Evolutionary conservation across 2,113 vertebrate genomes (phyloP), one percentile per base, ranked within the genome.

Genomic region (Microtus pennsylvanicus): DNA sequence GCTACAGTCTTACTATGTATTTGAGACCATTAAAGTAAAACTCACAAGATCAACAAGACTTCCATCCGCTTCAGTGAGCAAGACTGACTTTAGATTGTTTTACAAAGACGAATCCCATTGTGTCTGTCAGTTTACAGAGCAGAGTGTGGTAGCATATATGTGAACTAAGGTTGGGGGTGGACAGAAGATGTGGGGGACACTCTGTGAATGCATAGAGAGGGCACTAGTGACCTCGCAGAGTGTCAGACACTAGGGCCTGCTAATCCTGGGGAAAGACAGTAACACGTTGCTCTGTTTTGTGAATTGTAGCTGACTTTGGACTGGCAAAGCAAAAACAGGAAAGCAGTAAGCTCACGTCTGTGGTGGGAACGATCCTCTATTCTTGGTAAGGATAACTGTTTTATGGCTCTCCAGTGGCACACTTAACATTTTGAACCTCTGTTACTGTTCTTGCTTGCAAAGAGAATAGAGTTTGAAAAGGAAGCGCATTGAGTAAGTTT

Each of bases 261-360:
- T 47, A 76, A 58, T 47, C 47, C 55, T 69, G 50, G 65, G 12
- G 93, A 89, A 87, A 69, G 63, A 45, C 90, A 92, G 82, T 93
- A 87, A 93, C 77, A 30, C 58, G 2, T 38, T 69, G 12, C 67
- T 87, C 96, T 97, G 81, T 95, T 91, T 93, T 97, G 89, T 96
- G 69, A 55, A 96, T 98, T 98, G 22, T 96, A 99, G 99, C 99
- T 97, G 99, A 99, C 98, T 99, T 99, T 89, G 99, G 99, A 72
- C 99, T 99, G 16, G 99, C 99, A 50, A 99, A 99, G 96, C 99
- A 99, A 98, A 99, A 99, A 87, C 98, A 99, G 97, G 99, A 99
- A 97, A 99, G 98, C 97, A 98, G 99, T 98, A 99, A 99, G 97
- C 98, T 99, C 69, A 99, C 98, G 0, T 99, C 99, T 3, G 98